These are phyloP conservation scores for Calyptomena viridis DNA, from an alignment of 2,113 vertebrate species.

Conservation along the genomic window DNA sequence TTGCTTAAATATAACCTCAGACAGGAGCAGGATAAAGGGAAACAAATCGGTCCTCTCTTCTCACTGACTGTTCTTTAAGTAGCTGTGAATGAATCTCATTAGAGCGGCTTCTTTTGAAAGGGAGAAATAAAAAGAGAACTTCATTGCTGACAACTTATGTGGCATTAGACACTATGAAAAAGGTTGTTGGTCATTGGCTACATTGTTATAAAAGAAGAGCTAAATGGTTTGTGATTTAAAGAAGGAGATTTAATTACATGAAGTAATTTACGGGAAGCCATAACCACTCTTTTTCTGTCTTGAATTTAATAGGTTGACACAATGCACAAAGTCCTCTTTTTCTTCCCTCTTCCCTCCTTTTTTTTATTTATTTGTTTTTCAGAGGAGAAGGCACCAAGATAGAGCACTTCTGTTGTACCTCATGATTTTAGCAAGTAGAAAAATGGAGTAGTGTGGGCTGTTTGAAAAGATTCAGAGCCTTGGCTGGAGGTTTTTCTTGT, in stretches of 20 bases:
- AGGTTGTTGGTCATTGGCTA: conserved; percentile 57
- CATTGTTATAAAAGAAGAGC: conserved; percentile 49
- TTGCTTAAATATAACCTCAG: conserved; percentile 8
- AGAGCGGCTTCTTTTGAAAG: conserved; percentile 10
- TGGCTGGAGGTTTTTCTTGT: not conserved
- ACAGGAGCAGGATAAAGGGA: not conserved
- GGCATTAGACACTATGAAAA: conserved; percentile 19
- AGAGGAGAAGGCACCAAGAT: not conserved
- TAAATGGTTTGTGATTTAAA: conserved; percentile 64
- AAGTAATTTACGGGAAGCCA: conserved; percentile 60
- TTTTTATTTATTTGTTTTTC: not conserved
- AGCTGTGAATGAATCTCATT: conserved; percentile 25
- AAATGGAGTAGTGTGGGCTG: not conserved
- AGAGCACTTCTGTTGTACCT: not conserved
- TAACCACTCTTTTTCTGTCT: conserved; percentile 32
- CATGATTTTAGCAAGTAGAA: not conserved
- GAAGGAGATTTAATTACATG: conserved; percentile 62
- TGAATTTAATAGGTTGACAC: conserved; percentile 26
- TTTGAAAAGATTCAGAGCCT: not conserved
- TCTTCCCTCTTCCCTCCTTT: not conserved
- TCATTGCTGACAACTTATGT: conserved; percentile 15
- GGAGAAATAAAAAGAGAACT: conserved; percentile 38
- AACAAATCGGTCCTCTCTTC: not conserved
- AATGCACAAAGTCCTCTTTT: not conserved
- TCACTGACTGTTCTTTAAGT: not conserved